Conservation (phyloP, 2,113 vertebrate species). For the Vulpes lagopus region DNA sequence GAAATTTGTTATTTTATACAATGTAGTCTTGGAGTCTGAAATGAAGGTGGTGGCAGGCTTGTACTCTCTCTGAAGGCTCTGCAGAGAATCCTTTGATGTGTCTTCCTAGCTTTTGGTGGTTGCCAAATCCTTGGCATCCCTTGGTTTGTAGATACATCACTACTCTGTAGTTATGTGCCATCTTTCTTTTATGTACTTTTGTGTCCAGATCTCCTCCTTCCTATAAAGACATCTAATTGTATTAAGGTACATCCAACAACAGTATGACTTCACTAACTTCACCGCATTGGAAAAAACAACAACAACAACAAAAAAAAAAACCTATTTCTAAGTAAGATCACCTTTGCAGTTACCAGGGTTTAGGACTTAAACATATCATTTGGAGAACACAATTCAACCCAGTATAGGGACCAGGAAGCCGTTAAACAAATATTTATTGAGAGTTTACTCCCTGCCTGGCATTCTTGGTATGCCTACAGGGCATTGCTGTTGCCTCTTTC, state of each 20-base stretch:
- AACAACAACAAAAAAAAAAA: background rate
- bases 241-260: background rate
- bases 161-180: background rate
- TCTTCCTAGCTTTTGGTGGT: background rate
- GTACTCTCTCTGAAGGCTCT: background rate
- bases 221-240: background rate
- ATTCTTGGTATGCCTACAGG: background rate
- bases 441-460: rapidly evolving
- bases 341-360: background rate
- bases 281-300: background rate
- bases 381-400: background rate
- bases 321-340: background rate
- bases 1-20: background rate
- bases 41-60: rapidly evolving
- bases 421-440: background rate
- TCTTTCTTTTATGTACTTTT: background rate
- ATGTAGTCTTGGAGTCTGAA: background rate
- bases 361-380: background rate
- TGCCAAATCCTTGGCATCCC: background rate
- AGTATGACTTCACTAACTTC: background rate
- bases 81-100: rapidly evolving
- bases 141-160: background rate
- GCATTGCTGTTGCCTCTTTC: no score
- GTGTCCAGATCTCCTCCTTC: background rate
- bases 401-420: background rate